Evolutionary conservation across 2,113 vertebrate genomes (phyloP), one percentile per base, ranked within the genome.

Genomic region (Scortum barcoo): DNA sequence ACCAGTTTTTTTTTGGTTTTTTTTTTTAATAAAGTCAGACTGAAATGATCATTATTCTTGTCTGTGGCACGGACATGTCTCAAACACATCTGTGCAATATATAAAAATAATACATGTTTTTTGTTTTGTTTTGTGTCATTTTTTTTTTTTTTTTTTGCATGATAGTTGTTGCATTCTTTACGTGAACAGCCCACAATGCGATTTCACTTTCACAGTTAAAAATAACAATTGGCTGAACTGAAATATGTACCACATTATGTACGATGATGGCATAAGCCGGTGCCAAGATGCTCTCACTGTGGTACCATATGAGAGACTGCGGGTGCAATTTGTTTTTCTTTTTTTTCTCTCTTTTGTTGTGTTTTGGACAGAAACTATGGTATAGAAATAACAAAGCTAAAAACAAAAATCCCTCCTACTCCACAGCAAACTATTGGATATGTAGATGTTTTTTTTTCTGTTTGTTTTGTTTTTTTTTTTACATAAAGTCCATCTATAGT

Each of bases 211-310:
- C 62, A 61, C 46, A 67, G 78, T 86, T 86, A 89, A 87, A 92
- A 87, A 90, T 89, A 92, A 88, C 67, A 84, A 72, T 85, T 90
- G 89, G 85, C 90, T 91, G 66, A 79, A 83, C 42, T 72, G 44
- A 88, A 85, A 86, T 72, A 78, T 80, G 65, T 60, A 73, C 76
- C 76, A 67, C 79, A 76, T 83, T 85, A 75, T 87, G 82, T 88
- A 85, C 81, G 87, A 79, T 84, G 63, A 88, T 65, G 80, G 76
- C 80, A 79, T 7, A 11, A 57, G 69, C 42, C 7, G 20, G 38
- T 72, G 87, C 83, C 88, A 89, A 88, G 62, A 85, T 77, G 80
- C 77, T 83, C 81, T 90, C 83, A 86, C 88, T 84, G 81, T 85
- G 84, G 72, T 58, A 84, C 88, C 87, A 87, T 89, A 84, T 81